Percentiles rank a stretch among this genome's conserved stretches.
Conservation (phyloP, 2,113 vertebrate species). For the Ceyx margarethae region DNA sequence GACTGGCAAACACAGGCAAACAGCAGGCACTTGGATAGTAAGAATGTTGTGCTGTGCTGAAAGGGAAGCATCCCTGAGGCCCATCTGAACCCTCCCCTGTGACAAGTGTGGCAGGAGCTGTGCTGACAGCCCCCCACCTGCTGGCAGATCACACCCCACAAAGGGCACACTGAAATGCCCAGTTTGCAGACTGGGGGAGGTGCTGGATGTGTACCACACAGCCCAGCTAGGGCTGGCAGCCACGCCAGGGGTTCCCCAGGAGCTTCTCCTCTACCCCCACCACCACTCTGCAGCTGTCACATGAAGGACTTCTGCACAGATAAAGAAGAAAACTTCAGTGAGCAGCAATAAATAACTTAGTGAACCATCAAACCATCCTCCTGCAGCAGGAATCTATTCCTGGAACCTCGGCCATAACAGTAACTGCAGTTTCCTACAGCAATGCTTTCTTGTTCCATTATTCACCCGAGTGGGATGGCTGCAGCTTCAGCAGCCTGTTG, state of each 20-base stretch:
- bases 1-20: slow-evolving; percentile 11
- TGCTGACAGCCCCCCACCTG: slow-evolving; percentile 40
- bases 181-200: neutral
- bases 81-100: neutral
- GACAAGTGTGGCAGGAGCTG: neutral
- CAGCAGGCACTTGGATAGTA: neutral
- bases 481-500: neutral
- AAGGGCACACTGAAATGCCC: neutral
- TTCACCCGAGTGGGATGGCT: neutral
- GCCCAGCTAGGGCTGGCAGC: neutral
- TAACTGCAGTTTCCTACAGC: neutral
- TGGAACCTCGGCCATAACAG: neutral
- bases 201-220: neutral
- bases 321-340: neutral
- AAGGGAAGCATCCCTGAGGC: neutral
- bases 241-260: neutral
- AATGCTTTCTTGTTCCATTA: neutral
- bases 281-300: neutral
- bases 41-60: neutral
- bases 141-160: slow-evolving; percentile 43
- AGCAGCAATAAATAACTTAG: neutral
- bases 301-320: neutral
- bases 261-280: neutral
- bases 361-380: neutral
- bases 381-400: neutral